These are phyloP conservation scores for Pteropus alecto DNA, from an alignment of 2,113 vertebrate genomes.

Conservation along the genomic window DNA sequence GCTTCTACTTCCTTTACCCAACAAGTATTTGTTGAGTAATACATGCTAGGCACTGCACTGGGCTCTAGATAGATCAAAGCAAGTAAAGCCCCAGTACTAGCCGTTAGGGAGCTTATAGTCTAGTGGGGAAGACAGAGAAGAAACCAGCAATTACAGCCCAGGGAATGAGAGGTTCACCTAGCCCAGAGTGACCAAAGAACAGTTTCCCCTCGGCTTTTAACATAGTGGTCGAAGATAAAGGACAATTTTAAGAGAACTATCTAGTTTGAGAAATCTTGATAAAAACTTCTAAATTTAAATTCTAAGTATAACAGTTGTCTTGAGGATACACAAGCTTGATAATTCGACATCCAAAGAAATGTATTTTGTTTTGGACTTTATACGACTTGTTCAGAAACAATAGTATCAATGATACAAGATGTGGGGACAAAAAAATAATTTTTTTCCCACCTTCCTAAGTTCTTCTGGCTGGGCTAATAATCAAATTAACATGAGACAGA, in stretches of 20 bases:
- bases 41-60: neutral
- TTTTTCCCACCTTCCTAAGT: neutral
- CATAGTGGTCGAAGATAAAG: neutral
- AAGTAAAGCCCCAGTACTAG: neutral
- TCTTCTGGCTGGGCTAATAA: neutral
- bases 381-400: neutral
- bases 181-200: neutral
- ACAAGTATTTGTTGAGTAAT: neutral
- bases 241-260: neutral
- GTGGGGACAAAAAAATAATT: neutral
- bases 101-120: neutral
- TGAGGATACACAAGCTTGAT: neutral
- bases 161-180: neutral
- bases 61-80: neutral
- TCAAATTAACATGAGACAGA: neutral
- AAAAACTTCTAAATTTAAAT: neutral
- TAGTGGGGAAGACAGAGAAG: neutral
- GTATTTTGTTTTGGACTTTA: neutral
- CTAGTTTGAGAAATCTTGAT: neutral
- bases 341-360: neutral
- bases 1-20: neutral
- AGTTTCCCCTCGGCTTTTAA: neutral
- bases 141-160: neutral
- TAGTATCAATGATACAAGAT: neutral
- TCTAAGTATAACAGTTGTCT: neutral